These are phyloP conservation scores for Montipora capitata DNA, from an alignment of 92 coral and sea anemone species.

Conservation along the genomic window DNA sequence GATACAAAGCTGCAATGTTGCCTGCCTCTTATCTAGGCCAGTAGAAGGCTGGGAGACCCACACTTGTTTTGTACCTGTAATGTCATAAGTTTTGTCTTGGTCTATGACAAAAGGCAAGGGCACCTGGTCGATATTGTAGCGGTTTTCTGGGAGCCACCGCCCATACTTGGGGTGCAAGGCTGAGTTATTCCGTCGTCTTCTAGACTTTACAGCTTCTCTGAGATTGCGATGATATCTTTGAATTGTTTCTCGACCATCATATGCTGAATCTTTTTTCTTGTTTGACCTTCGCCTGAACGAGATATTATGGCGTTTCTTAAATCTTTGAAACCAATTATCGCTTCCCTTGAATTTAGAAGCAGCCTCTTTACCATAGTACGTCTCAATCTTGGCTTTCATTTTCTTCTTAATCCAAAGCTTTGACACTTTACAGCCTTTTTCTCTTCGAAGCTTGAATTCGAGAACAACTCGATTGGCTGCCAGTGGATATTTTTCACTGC, in stretches of 20 bases:
- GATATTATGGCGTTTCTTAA: conserved; percentile 57
- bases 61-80: conserved; percentile 74
- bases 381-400: conserved; percentile 71
- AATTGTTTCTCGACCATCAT: conserved; percentile 70
- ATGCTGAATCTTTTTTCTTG: conserved; percentile 65
- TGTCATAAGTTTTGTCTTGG: conserved; percentile 76
- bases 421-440: conserved; percentile 74
- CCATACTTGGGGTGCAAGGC: conserved; percentile 40
- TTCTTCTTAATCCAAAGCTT: conserved; percentile 77
- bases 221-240: conserved; percentile 62
- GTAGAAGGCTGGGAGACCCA: conserved; percentile 75
- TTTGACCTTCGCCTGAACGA: conserved; percentile 62
- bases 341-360: conserved; percentile 72
- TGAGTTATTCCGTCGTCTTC: no score
- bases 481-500: conserved; percentile 73
- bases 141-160: conserved; percentile 65
- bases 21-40: conserved; percentile 53
- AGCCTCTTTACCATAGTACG: conserved; percentile 65
- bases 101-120: conserved; percentile 62
- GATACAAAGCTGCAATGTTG: conserved; percentile 66
- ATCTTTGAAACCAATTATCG: conserved; percentile 74
- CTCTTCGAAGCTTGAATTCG: conserved; percentile 79
- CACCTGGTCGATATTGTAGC: conserved; percentile 62
- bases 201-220: conserved; percentile 59
- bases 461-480: conserved; percentile 60